A percentile compares a stretch with the other conserved stretches of the same genome.
Conservation (phyloP, 2,797 vertebrate species). For the Gallinago solitaria region DNA sequence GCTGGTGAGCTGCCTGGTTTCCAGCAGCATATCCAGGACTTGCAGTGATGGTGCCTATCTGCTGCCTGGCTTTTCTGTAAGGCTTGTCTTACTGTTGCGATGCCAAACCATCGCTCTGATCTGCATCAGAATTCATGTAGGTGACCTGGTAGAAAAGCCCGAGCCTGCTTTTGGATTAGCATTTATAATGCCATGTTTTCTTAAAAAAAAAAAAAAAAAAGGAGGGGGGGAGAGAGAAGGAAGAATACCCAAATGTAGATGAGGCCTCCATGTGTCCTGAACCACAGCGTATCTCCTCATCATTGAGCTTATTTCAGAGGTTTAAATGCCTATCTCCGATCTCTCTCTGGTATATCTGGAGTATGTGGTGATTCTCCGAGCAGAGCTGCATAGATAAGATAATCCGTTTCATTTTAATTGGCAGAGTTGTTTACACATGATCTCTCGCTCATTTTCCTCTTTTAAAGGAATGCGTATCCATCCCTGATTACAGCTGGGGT, state of each 20-base stretch:
- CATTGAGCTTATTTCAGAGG: neutral
- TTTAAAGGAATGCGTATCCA: slow-evolving; percentile 37
- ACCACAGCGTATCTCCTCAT: neutral
- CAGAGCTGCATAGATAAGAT: slow-evolving; percentile 41
- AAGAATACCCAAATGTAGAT: neutral
- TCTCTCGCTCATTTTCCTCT: slow-evolving; percentile 46
- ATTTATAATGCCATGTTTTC: neutral
- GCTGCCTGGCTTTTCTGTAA: neutral
- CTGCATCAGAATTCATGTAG: neutral
- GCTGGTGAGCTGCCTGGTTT: neutral
- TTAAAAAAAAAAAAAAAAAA: rapidly evolving
- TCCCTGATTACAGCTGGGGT: slow-evolving; percentile 58
- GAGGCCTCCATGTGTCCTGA: neutral
- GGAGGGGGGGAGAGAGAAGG: no score
- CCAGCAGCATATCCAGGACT: neutral
- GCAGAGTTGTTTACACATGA: slow-evolving; percentile 58
- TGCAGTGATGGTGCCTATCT: neutral
- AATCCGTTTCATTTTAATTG: slow-evolving; percentile 67
- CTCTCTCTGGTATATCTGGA: neutral
- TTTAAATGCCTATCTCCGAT: neutral
- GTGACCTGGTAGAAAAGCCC: neutral
- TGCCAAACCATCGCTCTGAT: neutral
- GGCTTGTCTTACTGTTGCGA: neutral
- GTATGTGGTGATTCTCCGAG: neutral
- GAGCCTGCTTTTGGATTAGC: neutral